These are phyloP conservation scores for Pseudoatta argentina DNA, from an alignment of 1,140 invertebrate species.

Conservation along the genomic window DNA sequence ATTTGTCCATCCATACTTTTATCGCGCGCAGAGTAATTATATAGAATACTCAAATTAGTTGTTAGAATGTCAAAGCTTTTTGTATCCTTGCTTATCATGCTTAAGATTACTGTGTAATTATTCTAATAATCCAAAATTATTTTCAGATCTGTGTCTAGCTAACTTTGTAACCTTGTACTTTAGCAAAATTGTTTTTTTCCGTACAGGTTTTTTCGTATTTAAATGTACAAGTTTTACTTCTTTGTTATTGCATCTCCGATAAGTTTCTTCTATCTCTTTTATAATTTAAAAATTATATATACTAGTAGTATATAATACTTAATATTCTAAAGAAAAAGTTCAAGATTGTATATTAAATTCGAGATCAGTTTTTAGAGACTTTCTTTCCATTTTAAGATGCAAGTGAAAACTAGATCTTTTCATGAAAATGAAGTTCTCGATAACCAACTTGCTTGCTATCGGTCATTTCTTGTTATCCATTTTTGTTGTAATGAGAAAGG, in stretches of 20 bases:
- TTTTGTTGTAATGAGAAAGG: slow-evolving; percentile 8
- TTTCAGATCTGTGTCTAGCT: too few relatives aligned
- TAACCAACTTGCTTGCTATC: background rate
- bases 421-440: background rate
- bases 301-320: background rate
- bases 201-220: too few relatives aligned
- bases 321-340: slow-evolving; percentile 6
- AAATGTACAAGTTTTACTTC: background rate
- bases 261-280: background rate
- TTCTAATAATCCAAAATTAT: too few relatives aligned
- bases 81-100: too few relatives aligned
- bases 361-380: background rate
- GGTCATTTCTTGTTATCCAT: background rate
- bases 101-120: too few relatives aligned
- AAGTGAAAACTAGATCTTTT: background rate
- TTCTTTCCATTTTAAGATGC: background rate
- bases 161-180: too few relatives aligned
- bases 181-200: too few relatives aligned
- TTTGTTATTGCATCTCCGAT: background rate
- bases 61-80: too few relatives aligned
- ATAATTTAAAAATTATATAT: background rate
- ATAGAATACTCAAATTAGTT: too few relatives aligned
- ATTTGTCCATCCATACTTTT: too few relatives aligned
- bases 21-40: too few relatives aligned
- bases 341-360: background rate